phyloP scores from a whole-genome alignment of 2,797 vertebrate genomes.

The Eptatretus atami region DNA sequence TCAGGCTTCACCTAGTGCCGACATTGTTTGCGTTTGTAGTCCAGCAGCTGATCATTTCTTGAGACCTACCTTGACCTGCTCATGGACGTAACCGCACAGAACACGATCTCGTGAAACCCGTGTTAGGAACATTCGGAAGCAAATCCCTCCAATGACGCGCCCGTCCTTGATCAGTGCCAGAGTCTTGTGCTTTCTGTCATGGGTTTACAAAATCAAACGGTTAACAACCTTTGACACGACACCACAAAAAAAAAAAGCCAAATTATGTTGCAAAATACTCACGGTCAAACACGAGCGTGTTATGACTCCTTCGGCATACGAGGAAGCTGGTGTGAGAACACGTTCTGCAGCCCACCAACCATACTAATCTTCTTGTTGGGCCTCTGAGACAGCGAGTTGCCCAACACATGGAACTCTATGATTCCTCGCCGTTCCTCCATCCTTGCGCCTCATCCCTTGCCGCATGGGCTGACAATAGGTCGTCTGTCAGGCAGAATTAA shows the following conservation, averaged over 20 bases:
- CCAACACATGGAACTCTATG: constrained; percentile 91
- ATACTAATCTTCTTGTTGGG: constrained; percentile 93
- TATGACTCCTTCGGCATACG: constrained; percentile 97
- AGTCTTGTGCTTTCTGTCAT: constrained; percentile 71
- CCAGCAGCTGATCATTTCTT: constrained; percentile 21
- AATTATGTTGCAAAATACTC: constrained; percentile 13
- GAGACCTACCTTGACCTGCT: constrained; percentile 76
- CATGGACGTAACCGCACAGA: constrained; percentile 83
- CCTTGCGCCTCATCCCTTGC: constrained; percentile 79
- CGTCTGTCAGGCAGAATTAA: constrained; percentile 21
- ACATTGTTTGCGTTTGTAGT: too few species aligned
- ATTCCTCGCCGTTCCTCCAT: constrained; percentile 76
- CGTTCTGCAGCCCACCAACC: constrained; percentile 91
- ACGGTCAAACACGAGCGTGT: constrained; percentile 91
- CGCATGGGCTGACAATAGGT: constrained; percentile 64
- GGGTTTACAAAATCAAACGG: constrained; percentile 8
- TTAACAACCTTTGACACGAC: background rate
- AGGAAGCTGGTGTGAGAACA: constrained; percentile 88
- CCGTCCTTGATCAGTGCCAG: constrained; percentile 86
- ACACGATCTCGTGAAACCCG: constrained; percentile 94
- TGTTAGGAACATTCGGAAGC: constrained; percentile 95
- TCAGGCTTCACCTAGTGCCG: too few species aligned
- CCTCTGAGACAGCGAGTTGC: constrained; percentile 79
- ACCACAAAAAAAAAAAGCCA: too few species aligned
- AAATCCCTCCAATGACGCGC: constrained; percentile 89